A percentile compares a stretch with the other conserved stretches of the same genome.
These are phyloP conservation scores for Sitta carolinensis DNA, from an alignment of 2,797 vertebrate genomes.

Conservation along the genomic window DNA sequence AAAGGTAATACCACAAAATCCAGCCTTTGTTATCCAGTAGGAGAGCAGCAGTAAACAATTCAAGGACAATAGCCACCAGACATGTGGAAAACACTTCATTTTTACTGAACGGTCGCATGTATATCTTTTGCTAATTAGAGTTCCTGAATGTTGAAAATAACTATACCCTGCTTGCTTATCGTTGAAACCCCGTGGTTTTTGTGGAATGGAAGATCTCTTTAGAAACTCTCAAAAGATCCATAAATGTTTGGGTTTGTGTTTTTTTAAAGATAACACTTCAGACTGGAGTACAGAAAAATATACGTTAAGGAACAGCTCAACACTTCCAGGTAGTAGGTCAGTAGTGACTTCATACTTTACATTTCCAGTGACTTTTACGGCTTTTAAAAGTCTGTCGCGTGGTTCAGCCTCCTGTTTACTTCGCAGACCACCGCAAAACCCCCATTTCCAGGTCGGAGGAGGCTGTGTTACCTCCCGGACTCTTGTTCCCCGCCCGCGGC, in stretches of 20 bases:
- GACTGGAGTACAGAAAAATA: background rate
- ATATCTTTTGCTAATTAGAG: constrained; percentile 3
- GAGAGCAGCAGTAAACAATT: constrained; percentile 22
- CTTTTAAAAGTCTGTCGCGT: background rate
- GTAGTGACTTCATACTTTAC: background rate
- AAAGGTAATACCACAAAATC: constrained; percentile 3
- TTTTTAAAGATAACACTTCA: background rate
- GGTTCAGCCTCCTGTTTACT: background rate
- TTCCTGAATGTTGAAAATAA: background rate
- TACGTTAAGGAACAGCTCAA: background rate
- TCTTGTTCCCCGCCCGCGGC: rapidly evolving
- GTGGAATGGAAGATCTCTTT: background rate
- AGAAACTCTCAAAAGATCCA: background rate
- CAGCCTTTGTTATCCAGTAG: constrained; percentile 11
- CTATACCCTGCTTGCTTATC: background rate
- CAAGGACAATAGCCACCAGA: background rate
- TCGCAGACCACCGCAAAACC: background rate
- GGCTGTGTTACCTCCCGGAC: background rate
- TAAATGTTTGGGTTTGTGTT: background rate
- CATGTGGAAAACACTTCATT: constrained; percentile 33
- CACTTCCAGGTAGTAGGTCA: background rate
- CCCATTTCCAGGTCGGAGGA: background rate
- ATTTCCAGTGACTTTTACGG: background rate
- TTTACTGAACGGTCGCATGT: background rate
- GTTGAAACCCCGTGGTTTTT: background rate